Evolutionary conservation across 2,888 invertebrate genomes (phyloP).

Genomic region (Eumacrocentrus americanus): DNA sequence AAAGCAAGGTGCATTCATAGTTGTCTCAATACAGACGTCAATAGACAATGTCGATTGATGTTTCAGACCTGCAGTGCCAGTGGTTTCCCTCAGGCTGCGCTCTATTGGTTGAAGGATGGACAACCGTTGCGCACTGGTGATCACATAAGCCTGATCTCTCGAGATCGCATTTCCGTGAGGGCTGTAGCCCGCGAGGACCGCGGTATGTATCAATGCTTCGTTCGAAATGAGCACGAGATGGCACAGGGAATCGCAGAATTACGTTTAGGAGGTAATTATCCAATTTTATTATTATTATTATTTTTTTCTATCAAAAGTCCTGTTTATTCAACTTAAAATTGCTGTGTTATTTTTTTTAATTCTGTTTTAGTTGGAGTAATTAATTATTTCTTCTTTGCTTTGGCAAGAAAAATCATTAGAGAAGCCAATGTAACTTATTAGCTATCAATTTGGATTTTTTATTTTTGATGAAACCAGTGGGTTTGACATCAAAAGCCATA

Average conservation of each 20-base stretch:
- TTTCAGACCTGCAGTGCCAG: conserved; percentile 60
- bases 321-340: too few relatives aligned
- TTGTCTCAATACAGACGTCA: not conserved
- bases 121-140: conserved; percentile 58
- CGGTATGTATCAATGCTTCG: conserved; percentile 63
- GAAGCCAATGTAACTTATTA: too few relatives aligned
- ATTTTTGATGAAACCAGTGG: too few relatives aligned
- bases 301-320: too few relatives aligned
- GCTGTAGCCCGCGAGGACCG: conserved; percentile 61
- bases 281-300: too few relatives aligned
- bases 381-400: too few relatives aligned
- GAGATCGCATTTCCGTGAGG: conserved; percentile 63
- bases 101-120: conserved; percentile 62
- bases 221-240: conserved; percentile 60
- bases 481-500: too few relatives aligned
- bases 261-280: conserved; percentile 59
- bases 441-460: too few relatives aligned
- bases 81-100: conserved; percentile 57
- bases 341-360: too few relatives aligned
- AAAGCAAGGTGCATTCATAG: not conserved
- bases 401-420: too few relatives aligned
- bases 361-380: too few relatives aligned
- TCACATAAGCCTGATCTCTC: conserved; percentile 60
- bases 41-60: conserved; percentile 1
- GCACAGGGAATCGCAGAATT: conserved; percentile 62